Percentiles rank a stretch among this genome's conserved stretches.
These are phyloP conservation scores for Orbicella faveolata DNA, from an alignment of 64 coral and sea anemone genomes.

Conservation along the genomic window DNA sequence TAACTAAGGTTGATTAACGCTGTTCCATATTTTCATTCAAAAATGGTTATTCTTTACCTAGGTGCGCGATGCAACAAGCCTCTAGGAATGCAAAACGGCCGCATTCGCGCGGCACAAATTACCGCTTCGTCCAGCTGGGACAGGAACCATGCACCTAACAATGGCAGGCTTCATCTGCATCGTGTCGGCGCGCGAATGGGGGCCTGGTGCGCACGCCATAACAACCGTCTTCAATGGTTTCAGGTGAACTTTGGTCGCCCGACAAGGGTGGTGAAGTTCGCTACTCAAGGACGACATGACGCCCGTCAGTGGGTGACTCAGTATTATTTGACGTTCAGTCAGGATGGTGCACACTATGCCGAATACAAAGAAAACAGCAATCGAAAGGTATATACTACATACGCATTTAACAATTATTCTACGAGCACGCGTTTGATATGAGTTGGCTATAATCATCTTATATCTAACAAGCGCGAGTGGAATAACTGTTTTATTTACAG, in stretches of 20 bases:
- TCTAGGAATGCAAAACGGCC: constrained; percentile 80
- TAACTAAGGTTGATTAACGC: too few species aligned
- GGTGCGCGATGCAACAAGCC: constrained; percentile 72
- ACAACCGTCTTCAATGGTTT: constrained; percentile 53
- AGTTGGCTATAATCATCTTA: too few species aligned
- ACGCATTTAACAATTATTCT: not conserved
- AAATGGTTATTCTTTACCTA: not conserved
- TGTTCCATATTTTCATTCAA: not conserved
- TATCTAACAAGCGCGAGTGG: too few species aligned
- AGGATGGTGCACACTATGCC: constrained; percentile 50
- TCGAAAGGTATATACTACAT: constrained; percentile 2
- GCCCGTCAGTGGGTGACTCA: constrained; percentile 59
- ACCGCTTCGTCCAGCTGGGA: constrained; percentile 67
- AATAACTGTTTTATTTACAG: too few species aligned
- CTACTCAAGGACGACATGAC: constrained; percentile 63
- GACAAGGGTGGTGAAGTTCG: constrained; percentile 40
- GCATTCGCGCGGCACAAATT: constrained; percentile 36
- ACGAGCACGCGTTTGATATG: too few species aligned
- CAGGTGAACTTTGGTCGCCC: constrained; percentile 47
- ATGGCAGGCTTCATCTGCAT: constrained; percentile 32
- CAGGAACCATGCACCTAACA: constrained; percentile 39
- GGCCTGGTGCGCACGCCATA: constrained; percentile 67
- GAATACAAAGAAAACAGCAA: constrained; percentile 52
- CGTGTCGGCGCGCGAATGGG: constrained; percentile 2
- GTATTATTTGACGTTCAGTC: constrained; percentile 38